Percentiles rank a stretch among this genome's conserved stretches.
Evolutionary conservation across 2,888 invertebrate species (phyloP).

Genomic region (Cephalotes varians): DNA sequence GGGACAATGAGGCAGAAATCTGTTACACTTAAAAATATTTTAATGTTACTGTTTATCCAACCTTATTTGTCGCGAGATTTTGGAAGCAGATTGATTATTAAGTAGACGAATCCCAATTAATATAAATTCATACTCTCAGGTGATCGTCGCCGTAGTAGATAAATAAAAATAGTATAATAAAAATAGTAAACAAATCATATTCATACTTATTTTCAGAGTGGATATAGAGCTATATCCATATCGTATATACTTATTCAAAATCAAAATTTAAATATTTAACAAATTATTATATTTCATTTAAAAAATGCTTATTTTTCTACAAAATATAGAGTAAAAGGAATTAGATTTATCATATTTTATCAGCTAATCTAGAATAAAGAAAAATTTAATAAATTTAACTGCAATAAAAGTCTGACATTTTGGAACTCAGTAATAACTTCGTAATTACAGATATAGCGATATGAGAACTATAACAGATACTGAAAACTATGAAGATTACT

Average conservation of each 20-base stretch:
- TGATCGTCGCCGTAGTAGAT: constrained; percentile 9
- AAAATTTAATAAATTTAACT: constrained; percentile 30
- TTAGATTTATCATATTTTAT: constrained; percentile 15
- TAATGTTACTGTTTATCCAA: constrained; percentile 35
- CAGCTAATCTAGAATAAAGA: constrained; percentile 15
- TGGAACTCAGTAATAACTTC: not conserved
- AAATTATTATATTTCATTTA: not conserved
- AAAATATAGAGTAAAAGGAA: constrained; percentile 29
- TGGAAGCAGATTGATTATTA: constrained; percentile 58
- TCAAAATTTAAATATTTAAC: constrained; percentile 32
- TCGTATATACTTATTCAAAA: constrained; percentile 8
- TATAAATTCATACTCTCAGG: not conserved
- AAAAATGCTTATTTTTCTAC: constrained; percentile 20
- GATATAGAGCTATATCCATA: not conserved
- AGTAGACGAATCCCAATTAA: constrained; percentile 43
- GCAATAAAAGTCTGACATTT: constrained; percentile 1
- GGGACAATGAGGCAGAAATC: constrained; percentile 35
- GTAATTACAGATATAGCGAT: not conserved
- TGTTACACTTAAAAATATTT: constrained; percentile 49
- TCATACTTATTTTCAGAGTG: constrained; percentile 3
- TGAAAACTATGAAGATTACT: constrained; percentile 22
- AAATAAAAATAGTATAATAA: no score
- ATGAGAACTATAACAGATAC: constrained; percentile 16
- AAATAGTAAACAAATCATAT: constrained; percentile 16
- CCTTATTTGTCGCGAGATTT: constrained; percentile 31